A percentile compares a stretch with the other conserved stretches of the same genome.
These are phyloP conservation scores for Ditula angustiorana DNA, from an alignment of 2,888 invertebrate species.

Conservation along the genomic window DNA sequence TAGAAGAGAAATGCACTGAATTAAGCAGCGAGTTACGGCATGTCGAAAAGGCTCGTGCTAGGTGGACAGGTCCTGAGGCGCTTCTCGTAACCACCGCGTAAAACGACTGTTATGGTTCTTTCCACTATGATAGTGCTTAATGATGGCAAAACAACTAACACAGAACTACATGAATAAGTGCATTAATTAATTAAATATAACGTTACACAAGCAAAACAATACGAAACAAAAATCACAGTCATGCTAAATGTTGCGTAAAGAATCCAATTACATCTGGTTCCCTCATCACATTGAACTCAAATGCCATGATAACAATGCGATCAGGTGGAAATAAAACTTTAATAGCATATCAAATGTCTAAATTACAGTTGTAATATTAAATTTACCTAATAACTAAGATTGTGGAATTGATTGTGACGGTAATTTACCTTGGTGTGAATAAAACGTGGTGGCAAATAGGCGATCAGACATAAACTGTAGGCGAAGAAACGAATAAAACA, in stretches of 20 bases:
- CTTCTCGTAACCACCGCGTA: too few species aligned
- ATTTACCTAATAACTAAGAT: neutral
- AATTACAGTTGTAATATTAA: neutral
- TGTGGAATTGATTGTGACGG: neutral
- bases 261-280: too few species aligned
- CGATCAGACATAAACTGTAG: neutral
- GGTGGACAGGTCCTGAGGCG: too few species aligned
- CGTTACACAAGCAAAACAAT: neutral
- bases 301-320: neutral
- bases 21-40: too few species aligned
- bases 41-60: too few species aligned
- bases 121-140: too few species aligned
- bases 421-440: neutral
- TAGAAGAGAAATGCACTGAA: too few species aligned
- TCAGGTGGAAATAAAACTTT: neutral
- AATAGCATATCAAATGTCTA: neutral
- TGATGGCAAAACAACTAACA: neutral
- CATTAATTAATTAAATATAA: constrained; percentile 9
- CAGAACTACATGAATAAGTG: constrained; percentile 12
- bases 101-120: too few species aligned
- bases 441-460: neutral
- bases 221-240: constrained; percentile 11
- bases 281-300: too few species aligned
- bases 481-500: neutral
- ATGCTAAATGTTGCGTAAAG: constrained; percentile 4